Conservation (phyloP, 2,888 invertebrate genomes). For the Eumerus sabulonum region DNA sequence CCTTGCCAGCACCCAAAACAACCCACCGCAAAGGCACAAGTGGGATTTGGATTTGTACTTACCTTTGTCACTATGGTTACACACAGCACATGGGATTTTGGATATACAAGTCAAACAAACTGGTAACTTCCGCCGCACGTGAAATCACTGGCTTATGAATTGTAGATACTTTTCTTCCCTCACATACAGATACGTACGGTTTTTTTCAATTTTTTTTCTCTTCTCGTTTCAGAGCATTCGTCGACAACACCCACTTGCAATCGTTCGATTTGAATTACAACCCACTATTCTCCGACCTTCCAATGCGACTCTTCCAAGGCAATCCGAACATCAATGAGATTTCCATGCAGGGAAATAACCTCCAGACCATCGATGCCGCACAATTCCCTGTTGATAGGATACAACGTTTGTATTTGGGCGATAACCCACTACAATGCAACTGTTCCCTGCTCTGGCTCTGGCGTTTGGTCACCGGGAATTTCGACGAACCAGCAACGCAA, state of each 20-base stretch:
- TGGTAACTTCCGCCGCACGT: slow-evolving; percentile 13
- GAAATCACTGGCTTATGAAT: slow-evolving; percentile 26
- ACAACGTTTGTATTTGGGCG: slow-evolving; percentile 86
- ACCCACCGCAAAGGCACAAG: too few species aligned
- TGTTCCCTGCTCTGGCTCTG: slow-evolving; percentile 93
- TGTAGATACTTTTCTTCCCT: slow-evolving; percentile 33
- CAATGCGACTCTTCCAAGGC: slow-evolving; percentile 90
- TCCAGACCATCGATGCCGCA: slow-evolving; percentile 87
- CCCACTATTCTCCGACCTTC: slow-evolving; percentile 85
- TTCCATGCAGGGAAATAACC: slow-evolving; percentile 87
- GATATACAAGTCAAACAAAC: slow-evolving; percentile 38
- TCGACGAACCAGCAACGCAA: slow-evolving; percentile 71
- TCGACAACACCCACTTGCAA: slow-evolving; percentile 91
- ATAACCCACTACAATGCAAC: slow-evolving; percentile 92
- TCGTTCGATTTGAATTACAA: slow-evolving; percentile 89
- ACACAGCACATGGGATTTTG: slow-evolving; percentile 25
- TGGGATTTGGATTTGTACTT: slow-evolving; percentile 36
- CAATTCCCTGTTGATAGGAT: slow-evolving; percentile 91
- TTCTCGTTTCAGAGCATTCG: slow-evolving; percentile 83
- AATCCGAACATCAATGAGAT: slow-evolving; percentile 88
- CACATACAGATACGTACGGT: background rate
- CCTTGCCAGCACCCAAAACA: too few species aligned
- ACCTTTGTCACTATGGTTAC: slow-evolving; percentile 46
- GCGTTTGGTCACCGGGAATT: slow-evolving; percentile 82
- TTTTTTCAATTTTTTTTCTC: background rate